Conservation (phyloP, 1,140 invertebrate genomes). For the Macrobrachium rosenbergii region DNA sequence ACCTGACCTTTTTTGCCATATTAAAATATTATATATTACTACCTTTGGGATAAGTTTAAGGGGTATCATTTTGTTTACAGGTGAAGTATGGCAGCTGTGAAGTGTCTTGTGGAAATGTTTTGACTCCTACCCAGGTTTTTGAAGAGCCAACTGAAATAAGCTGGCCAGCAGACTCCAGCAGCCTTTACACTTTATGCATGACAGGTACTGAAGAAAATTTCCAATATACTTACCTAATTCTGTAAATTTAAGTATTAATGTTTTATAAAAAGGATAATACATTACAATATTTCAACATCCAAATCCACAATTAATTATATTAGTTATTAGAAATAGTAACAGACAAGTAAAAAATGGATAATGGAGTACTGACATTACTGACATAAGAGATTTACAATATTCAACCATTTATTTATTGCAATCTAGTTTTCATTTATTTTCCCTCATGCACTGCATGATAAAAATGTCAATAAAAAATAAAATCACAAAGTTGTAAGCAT, state of each 20-base stretch:
- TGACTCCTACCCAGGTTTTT: constrained; percentile 23
- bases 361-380: too few relatives aligned
- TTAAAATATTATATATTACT: too few relatives aligned
- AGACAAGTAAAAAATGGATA: too few relatives aligned
- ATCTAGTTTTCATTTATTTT: too few relatives aligned
- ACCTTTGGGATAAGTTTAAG: background rate
- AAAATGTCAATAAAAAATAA: too few relatives aligned
- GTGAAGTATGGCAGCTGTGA: constrained; percentile 20
- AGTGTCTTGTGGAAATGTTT: background rate
- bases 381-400: too few relatives aligned
- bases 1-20: too few relatives aligned
- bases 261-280: background rate
- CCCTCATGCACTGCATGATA: too few relatives aligned
- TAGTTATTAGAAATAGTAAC: too few relatives aligned
- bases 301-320: too few relatives aligned
- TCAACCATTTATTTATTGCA: too few relatives aligned
- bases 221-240: background rate
- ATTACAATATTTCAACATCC: background rate
- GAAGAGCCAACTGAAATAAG: background rate
- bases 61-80: background rate
- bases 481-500: too few relatives aligned
- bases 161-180: constrained; percentile 9
- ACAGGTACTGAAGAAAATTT: constrained; percentile 1
- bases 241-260: background rate
- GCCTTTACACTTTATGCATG: constrained; percentile 42